Percentiles rank a stretch among this genome's conserved stretches.
phyloP scores from a whole-genome alignment of 2,797 vertebrate species.

The Eulemur mongoz region DNA sequence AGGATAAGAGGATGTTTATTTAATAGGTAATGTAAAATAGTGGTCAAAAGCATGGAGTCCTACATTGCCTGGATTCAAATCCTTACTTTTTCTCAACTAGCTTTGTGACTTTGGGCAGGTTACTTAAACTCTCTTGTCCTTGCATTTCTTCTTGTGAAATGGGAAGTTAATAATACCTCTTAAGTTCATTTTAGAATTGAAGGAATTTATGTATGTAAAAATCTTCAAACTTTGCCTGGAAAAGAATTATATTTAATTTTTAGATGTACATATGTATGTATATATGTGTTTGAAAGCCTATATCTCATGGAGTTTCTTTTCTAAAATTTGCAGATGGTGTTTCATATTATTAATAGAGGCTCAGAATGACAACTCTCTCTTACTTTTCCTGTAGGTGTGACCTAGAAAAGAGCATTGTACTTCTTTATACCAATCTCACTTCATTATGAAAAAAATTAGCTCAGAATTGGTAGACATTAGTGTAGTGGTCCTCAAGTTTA shows the following conservation, averaged over 20 bases:
- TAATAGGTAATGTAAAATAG: neutral
- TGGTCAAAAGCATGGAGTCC: neutral
- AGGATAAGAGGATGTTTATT: neutral
- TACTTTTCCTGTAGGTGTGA: neutral
- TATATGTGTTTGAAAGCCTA: neutral
- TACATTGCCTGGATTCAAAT: neutral
- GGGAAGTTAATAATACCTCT: neutral
- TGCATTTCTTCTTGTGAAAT: neutral
- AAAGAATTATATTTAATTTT: neutral
- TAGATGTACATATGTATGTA: neutral
- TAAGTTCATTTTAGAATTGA: neutral
- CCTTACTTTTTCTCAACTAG: neutral
- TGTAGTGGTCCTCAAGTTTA: neutral
- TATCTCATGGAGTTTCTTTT: neutral
- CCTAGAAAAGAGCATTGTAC: neutral
- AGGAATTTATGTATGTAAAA: neutral
- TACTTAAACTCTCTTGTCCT: neutral
- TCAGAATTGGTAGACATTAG: neutral
- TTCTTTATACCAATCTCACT: neutral
- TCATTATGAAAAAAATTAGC: conserved; percentile 24
- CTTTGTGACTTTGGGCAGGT: neutral
- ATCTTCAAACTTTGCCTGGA: neutral
- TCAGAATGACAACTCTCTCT: neutral
- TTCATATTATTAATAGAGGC: neutral
- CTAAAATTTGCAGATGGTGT: neutral